Conservation (phyloP, 1,140 invertebrate genomes). For the Drosophila chauvacae region DNA sequence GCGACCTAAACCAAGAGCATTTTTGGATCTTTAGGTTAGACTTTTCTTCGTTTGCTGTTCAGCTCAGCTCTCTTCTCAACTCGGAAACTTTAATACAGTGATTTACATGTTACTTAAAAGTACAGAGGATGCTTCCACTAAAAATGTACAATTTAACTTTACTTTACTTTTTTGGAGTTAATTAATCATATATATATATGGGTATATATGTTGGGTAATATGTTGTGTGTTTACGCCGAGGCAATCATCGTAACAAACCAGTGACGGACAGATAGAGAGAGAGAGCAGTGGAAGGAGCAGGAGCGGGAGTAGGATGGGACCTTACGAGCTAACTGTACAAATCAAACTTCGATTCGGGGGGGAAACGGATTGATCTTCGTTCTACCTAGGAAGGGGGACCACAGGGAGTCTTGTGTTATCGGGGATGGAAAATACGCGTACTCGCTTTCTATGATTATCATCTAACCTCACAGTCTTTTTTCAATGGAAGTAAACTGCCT, state of each 20-base stretch:
- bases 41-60: slow-evolving; percentile 10
- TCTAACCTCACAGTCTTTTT: slow-evolving; percentile 94
- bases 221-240: slow-evolving; percentile 45
- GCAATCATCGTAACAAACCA: slow-evolving; percentile 59
- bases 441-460: slow-evolving; percentile 87
- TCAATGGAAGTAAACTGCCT: slow-evolving; percentile 86
- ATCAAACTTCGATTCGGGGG: slow-evolving; percentile 6
- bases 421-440: slow-evolving; percentile 4
- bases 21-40: slow-evolving; percentile 51
- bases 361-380: background rate
- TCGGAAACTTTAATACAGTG: slow-evolving; percentile 73
- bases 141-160: slow-evolving; percentile 51
- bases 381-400: slow-evolving; percentile 4
- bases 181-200: slow-evolving; percentile 32
- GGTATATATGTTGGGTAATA: slow-evolving; percentile 55
- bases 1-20: slow-evolving; percentile 68
- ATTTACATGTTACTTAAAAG: slow-evolving; percentile 62
- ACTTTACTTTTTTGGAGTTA: slow-evolving; percentile 8
- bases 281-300: too few relatives aligned
- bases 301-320: background rate
- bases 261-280: slow-evolving; percentile 15
- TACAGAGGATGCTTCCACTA: slow-evolving; percentile 35
- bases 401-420: background rate
- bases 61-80: background rate
- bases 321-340: slow-evolving; percentile 76